A percentile compares a stretch with the other conserved stretches of the same genome.
phyloP scores from a whole-genome alignment of 2,797 vertebrate genomes.

The Microctenopoma lineatum region DNA sequence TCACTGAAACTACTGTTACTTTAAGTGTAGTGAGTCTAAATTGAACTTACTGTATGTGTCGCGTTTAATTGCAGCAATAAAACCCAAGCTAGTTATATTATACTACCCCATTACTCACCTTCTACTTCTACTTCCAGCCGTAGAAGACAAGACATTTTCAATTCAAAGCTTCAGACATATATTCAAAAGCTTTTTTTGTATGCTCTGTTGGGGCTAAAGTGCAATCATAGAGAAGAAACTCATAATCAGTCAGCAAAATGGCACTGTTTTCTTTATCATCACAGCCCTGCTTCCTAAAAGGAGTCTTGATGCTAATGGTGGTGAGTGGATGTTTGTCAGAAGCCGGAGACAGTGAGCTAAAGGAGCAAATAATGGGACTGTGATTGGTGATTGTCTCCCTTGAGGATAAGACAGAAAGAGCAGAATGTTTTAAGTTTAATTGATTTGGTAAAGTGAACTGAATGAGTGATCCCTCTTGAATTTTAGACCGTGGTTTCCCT shows the following conservation, averaged over 20 bases:
- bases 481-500: conserved; percentile 5
- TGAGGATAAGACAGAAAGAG: neutral
- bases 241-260: conserved; percentile 34
- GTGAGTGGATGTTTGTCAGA: conserved; percentile 27
- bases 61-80: conserved; percentile 30
- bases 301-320: conserved; percentile 36
- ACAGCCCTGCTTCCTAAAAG: conserved; percentile 19
- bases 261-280: conserved; percentile 9
- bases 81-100: conserved; percentile 32
- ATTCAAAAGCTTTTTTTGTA: conserved; percentile 20
- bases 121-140: conserved; percentile 5
- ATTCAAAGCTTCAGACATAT: conserved; percentile 24
- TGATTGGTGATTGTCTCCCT: conserved; percentile 35
- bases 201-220: conserved; percentile 24
- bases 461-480: conserved; percentile 4
- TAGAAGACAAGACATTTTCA: conserved; percentile 12
- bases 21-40: conserved; percentile 8
- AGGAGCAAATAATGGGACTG: conserved; percentile 19
- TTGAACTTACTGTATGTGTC: conserved; percentile 14
- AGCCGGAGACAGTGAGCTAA: conserved; percentile 21
- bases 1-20: conserved; percentile 4
- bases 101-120: conserved; percentile 18
- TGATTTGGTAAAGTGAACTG: conserved; percentile 18
- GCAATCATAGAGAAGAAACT: conserved; percentile 26
- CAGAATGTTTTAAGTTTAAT: neutral